These are phyloP conservation scores for Psephotus haematonotus DNA, from an alignment of 2,113 vertebrate species.

Conservation along the genomic window DNA sequence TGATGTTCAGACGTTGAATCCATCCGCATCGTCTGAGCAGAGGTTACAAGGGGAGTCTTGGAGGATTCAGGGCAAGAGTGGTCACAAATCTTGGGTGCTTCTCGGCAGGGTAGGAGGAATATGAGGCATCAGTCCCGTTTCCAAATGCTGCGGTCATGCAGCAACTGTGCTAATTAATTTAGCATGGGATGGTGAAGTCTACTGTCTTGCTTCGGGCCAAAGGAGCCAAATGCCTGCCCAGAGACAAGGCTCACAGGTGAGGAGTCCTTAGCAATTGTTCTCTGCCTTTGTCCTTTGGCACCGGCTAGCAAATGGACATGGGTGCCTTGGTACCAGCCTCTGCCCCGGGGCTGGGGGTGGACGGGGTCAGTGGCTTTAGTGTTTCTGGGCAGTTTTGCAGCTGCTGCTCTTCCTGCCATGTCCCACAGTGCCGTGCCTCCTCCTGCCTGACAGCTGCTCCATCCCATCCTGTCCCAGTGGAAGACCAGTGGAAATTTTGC, in stretches of 20 bases:
- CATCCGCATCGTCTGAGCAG: background rate
- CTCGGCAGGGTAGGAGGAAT: background rate
- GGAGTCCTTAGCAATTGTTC: background rate
- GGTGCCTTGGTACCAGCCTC: accelerated
- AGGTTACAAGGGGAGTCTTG: background rate
- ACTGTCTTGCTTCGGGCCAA: background rate
- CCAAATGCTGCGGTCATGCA: background rate
- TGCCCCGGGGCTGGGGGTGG: accelerated
- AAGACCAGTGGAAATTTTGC: background rate
- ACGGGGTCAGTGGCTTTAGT: accelerated
- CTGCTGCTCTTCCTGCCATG: background rate
- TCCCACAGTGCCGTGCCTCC: background rate
- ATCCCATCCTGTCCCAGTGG: background rate
- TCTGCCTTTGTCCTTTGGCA: background rate
- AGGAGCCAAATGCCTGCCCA: background rate
- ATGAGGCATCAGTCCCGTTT: background rate
- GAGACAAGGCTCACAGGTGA: background rate
- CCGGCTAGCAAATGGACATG: accelerated
- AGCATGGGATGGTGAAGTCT: background rate
- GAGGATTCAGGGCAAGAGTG: background rate
- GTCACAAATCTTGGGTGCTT: background rate
- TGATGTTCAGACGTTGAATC: background rate
- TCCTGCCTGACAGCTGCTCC: background rate
- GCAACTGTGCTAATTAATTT: background rate
- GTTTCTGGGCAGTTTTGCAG: background rate